Evolutionary conservation across 2,888 invertebrate genomes (phyloP).

Genomic region (Petrophora chlorosata): DNA sequence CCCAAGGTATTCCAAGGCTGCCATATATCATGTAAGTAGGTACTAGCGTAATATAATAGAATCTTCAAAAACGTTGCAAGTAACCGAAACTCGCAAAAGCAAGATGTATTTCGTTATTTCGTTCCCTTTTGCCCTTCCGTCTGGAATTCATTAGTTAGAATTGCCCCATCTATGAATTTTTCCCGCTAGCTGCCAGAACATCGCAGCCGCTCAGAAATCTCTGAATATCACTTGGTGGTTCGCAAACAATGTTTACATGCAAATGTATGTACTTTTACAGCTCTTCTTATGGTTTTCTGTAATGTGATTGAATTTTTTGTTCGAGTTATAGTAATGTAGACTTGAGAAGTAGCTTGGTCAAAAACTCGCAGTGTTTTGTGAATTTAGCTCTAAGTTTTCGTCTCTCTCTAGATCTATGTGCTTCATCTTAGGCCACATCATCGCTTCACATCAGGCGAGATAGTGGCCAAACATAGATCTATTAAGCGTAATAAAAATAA

Average conservation of each 20-base stretch:
- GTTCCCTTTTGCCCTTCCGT: slow-evolving; percentile 2
- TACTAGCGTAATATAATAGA: too few relatives aligned
- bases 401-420: too few relatives aligned
- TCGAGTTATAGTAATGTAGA: background rate
- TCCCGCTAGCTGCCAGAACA: slow-evolving; percentile 9
- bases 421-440: too few relatives aligned
- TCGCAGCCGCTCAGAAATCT: slow-evolving; percentile 5
- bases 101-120: slow-evolving; percentile 1
- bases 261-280: slow-evolving; percentile 12
- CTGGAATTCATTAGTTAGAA: slow-evolving; percentile 16
- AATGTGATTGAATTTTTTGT: slow-evolving; percentile 14
- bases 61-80: too few relatives aligned
- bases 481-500: too few relatives aligned
- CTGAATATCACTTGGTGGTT: slow-evolving; percentile 8
- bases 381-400: too few relatives aligned
- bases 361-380: too few relatives aligned
- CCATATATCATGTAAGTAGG: too few relatives aligned
- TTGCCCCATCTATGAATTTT: slow-evolving; percentile 7
- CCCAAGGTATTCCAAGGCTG: too few relatives aligned
- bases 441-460: too few relatives aligned
- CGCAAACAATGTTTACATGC: slow-evolving; percentile 13
- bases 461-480: too few relatives aligned
- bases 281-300: background rate
- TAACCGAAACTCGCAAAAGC: too few relatives aligned
- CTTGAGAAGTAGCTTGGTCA: background rate